Evolutionary conservation across 2,113 vertebrate genomes (phyloP), one percentile per base, ranked within the genome.

Genomic region (Alethe diademata): DNA sequence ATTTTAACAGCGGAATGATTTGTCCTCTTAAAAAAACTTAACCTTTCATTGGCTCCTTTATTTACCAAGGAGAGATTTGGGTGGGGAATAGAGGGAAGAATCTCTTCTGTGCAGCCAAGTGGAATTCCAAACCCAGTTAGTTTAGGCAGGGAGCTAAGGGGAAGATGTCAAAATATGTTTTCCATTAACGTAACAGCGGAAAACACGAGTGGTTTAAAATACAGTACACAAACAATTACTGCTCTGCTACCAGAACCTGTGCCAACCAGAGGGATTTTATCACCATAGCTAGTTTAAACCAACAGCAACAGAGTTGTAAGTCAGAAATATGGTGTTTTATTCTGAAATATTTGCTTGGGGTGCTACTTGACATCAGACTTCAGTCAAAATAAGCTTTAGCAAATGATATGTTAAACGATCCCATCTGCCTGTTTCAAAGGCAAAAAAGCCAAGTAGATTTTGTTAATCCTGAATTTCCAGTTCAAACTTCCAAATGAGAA

Each of bases 331-430:
- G 76, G 70, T 69, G 54, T 81, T 95, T 93, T 81, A 89, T 48
- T 89, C 91, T 85, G 31, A 82, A 95, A 87, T 94, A 85, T 88
- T 95, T 92, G 53, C 78, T 79, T 36, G n/a, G 51, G 62, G 83
- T 88, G 78, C 80, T 92, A n/a, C 43, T 84, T 78, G 83, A 81
- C 87, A 84, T 91, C 86, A 95, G 80, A 67, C 9, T 74, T 96
- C 69, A 78, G 65, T 74, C 80, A 93, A 94, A 94, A 93, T 74
- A 94, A 91, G 61, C 62, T 54, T 75, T 2, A 87, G 66, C 19
- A 71, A 91, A 58, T 14, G 29, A 43, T 36, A 56, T 3, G 51
- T 78, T 80, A 74, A 80, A 84, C 3, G 40, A 91, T 67, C 83
- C 89, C 91, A 95, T 87, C 89, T 95, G 93, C 70, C 80, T 67